These are phyloP conservation scores for Macaria notata DNA, from an alignment of 2,888 invertebrate genomes.

Conservation along the genomic window DNA sequence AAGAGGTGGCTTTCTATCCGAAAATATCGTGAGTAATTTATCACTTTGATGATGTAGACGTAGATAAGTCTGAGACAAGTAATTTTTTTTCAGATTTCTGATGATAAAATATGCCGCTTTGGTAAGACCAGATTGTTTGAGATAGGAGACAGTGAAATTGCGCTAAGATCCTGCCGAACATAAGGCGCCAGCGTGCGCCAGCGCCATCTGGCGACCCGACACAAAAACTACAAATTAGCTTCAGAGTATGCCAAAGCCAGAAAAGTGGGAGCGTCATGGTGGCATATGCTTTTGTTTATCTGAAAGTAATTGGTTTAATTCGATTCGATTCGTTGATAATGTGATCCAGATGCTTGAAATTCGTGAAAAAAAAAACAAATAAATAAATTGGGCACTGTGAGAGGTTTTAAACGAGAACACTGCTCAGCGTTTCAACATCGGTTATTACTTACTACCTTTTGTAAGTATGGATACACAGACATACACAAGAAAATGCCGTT, in stretches of 20 bases:
- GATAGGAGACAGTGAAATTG: constrained; percentile 68
- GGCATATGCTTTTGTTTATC: constrained; percentile 67
- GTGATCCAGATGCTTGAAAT: constrained; percentile 11
- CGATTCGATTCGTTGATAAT: constrained; percentile 33
- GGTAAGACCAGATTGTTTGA: constrained; percentile 52
- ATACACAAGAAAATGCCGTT: too few relatives aligned
- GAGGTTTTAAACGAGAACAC: too few relatives aligned
- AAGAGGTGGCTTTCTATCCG: too few relatives aligned
- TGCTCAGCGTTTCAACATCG: too few relatives aligned
- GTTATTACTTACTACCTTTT: too few relatives aligned
- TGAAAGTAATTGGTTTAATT: constrained; percentile 56
- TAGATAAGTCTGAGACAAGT: too few relatives aligned
- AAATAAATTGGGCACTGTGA: too few relatives aligned
- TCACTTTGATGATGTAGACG: too few relatives aligned
- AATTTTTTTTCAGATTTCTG: too few relatives aligned
- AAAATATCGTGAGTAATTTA: too few relatives aligned
- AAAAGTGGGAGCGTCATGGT: constrained; percentile 57
- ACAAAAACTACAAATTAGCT: constrained; percentile 58
- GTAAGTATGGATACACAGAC: too few relatives aligned
- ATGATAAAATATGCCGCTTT: background rate
- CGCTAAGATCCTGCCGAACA: constrained; percentile 44
- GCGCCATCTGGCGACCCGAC: constrained; percentile 57
- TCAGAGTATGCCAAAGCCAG: constrained; percentile 24
- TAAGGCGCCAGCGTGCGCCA: constrained; percentile 62
- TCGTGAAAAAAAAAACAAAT: too few relatives aligned